These are phyloP conservation scores for Nymphalis urticae DNA, from an alignment of 2,888 invertebrate species.

Conservation along the genomic window DNA sequence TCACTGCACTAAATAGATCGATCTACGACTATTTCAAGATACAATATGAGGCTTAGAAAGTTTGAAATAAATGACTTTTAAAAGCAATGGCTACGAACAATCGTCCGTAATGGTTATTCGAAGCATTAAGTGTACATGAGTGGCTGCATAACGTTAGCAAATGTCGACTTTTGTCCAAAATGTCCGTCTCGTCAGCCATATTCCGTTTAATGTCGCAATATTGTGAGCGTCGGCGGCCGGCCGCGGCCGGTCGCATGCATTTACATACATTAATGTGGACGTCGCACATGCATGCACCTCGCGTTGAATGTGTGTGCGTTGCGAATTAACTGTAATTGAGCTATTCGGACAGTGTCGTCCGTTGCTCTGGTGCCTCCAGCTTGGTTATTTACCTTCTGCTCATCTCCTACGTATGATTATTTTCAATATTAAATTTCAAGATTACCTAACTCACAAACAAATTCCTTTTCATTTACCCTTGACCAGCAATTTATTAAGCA, in stretches of 20 bases:
- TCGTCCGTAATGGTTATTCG: constrained; percentile 39
- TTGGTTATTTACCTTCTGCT: constrained; percentile 54
- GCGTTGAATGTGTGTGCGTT: constrained; percentile 76
- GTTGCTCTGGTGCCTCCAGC: constrained; percentile 66
- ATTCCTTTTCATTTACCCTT: not conserved
- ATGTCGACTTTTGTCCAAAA: constrained; percentile 76
- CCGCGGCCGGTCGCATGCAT: constrained; percentile 78
- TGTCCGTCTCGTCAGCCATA: constrained; percentile 76
- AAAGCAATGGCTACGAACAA: constrained; percentile 37
- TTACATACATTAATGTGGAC: constrained; percentile 80
- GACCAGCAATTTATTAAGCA: not conserved
- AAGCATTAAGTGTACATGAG: constrained; percentile 52
- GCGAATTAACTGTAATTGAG: constrained; percentile 82
- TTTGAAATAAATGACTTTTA: constrained; percentile 15
- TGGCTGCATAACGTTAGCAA: constrained; percentile 67
- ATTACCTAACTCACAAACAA: not conserved
- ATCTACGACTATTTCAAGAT: not conserved
- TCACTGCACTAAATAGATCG: not conserved
- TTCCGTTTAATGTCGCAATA: constrained; percentile 80
- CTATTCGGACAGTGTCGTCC: constrained; percentile 74
- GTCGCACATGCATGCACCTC: constrained; percentile 74
- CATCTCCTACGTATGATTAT: constrained; percentile 13
- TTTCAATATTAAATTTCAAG: not conserved
- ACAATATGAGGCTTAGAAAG: not conserved
- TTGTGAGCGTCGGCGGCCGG: constrained; percentile 72